Evolutionary conservation across 2,113 vertebrate genomes (phyloP).

Genomic region (Catharus bicknelli): DNA sequence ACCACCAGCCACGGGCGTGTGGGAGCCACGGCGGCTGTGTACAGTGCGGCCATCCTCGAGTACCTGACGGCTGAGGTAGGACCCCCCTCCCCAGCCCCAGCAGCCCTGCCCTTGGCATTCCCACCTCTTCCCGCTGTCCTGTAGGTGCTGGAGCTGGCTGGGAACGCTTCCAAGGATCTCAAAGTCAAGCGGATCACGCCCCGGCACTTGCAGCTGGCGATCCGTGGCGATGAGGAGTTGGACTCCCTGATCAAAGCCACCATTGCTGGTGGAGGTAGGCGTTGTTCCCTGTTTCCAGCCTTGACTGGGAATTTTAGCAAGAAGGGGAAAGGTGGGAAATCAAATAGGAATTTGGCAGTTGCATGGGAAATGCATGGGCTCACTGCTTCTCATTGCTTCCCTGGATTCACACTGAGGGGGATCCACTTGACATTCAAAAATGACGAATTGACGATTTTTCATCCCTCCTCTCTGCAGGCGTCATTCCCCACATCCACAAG

Average conservation of each 20-base stretch:
- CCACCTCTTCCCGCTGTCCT: not conserved
- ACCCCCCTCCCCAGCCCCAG: not conserved
- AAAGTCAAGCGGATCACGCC: constrained; percentile 98
- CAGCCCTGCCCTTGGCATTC: fast-evolving
- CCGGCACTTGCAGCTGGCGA: constrained; percentile 95
- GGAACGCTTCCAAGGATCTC: constrained; percentile 96
- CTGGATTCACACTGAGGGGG: fast-evolving
- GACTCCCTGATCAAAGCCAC: constrained; percentile 98
- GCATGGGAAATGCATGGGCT: not conserved
- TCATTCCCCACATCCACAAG: constrained; percentile 99
- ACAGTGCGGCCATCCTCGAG: constrained; percentile 96
- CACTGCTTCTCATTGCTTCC: not conserved
- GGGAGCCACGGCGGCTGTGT: constrained; percentile 96
- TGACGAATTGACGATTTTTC: fast-evolving
- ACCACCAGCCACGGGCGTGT: constrained; percentile 96
- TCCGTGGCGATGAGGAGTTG: constrained; percentile 96
- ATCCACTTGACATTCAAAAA: fast-evolving
- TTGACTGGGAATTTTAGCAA: not conserved
- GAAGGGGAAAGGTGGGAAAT: not conserved
- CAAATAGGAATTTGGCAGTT: fast-evolving
- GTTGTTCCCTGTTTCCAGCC: too few relatives aligned
- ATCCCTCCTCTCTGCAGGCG: constrained; percentile 75
- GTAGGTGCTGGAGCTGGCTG: constrained; percentile 97
- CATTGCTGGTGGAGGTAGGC: constrained; percentile 93
- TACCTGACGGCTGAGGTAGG: constrained; percentile 96